Conservation (phyloP, 2,797 vertebrate genomes). For the Phoxinus dragarum region DNA sequence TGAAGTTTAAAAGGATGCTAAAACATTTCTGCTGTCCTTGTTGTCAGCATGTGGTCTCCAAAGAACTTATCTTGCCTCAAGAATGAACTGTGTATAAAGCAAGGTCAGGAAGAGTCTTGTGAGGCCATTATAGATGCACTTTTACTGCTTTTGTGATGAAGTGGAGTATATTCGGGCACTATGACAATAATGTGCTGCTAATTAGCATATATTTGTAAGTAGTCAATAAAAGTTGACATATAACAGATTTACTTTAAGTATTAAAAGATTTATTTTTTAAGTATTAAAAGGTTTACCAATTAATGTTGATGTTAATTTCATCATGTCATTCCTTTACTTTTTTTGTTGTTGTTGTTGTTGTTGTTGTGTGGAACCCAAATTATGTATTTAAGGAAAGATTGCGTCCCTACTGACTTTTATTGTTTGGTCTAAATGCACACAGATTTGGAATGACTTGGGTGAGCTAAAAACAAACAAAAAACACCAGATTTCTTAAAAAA, state of each 20-base stretch:
- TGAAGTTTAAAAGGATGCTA: conserved; percentile 1
- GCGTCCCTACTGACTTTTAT: not conserved
- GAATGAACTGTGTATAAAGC: not conserved
- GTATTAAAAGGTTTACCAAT: not conserved
- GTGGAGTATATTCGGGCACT: too few relatives aligned
- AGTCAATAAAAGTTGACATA: not conserved
- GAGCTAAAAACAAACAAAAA: too few relatives aligned
- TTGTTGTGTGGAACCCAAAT: not conserved
- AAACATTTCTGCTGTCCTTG: conserved; percentile 3
- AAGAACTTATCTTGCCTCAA: not conserved
- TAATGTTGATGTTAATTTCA: not conserved
- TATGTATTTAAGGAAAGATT: not conserved
- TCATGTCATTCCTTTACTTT: not conserved
- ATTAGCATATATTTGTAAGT: not conserved
- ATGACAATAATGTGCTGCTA: not conserved
- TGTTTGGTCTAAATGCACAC: not conserved
- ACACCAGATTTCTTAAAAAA: not conserved
- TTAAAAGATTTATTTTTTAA: not conserved
- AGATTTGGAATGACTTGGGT: too few relatives aligned
- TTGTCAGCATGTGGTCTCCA: not conserved
- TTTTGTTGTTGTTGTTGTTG: too few relatives aligned
- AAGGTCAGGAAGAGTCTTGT: not conserved
- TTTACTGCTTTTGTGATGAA: not conserved
- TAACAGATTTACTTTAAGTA: too few relatives aligned
- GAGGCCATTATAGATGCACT: not conserved